Percentiles rank a stretch among this genome's conserved stretches.
Evolutionary conservation across 37 sponge, comb jelly and placozoan genomes (phyloP).

Genomic region (Agelas oroides): DNA sequence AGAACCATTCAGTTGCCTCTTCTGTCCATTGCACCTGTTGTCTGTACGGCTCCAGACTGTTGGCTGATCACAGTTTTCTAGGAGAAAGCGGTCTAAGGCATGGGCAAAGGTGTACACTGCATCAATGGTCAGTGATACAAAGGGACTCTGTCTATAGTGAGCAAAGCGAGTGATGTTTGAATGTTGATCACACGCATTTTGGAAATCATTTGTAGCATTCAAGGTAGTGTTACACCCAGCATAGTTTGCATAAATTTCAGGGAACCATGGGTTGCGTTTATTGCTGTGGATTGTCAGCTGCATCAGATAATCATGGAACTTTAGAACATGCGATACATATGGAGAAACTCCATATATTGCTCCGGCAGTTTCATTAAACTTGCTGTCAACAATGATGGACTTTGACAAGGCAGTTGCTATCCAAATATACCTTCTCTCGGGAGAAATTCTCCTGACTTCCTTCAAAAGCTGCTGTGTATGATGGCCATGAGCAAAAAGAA

Average conservation of each 20-base stretch:
- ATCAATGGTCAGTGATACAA: constrained; percentile 68
- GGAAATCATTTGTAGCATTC: not conserved
- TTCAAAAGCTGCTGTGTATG: not conserved
- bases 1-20: constrained; percentile 26
- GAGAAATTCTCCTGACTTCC: not conserved
- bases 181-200: too few relatives aligned
- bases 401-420: constrained; percentile 83
- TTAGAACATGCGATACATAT: not conserved
- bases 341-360: constrained; percentile 64
- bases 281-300: constrained; percentile 44
- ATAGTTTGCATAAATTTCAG: constrained; percentile 29
- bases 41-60: constrained; percentile 11
- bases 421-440: constrained; percentile 45
- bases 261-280: constrained; percentile 64
- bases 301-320: constrained; percentile 52
- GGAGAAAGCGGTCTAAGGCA: constrained; percentile 65
- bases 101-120: constrained; percentile 78
- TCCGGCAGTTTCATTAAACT: constrained; percentile 17
- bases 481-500: constrained; percentile 28
- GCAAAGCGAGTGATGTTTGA: too few relatives aligned
- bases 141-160: not conserved
- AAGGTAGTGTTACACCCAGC: constrained; percentile 1
- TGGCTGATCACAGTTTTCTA: constrained; percentile 58
- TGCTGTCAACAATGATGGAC: not conserved
- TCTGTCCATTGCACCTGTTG: constrained; percentile 41